Base-by-base conservation (phyloP, 2,113 vertebrate genomes). In the Meleagris gallopavo region DNA sequence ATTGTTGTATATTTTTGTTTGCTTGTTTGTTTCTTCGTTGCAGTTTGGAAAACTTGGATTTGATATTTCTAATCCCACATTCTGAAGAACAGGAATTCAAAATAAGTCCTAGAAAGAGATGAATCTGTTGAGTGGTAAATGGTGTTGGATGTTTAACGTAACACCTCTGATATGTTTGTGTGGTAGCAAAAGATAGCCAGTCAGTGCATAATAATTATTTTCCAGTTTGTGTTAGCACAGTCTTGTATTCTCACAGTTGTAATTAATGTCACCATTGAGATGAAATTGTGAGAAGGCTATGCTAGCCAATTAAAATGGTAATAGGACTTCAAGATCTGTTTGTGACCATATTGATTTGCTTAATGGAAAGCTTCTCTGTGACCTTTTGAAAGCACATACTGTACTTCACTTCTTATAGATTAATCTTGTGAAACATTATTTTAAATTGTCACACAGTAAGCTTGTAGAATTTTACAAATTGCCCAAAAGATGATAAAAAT, bases 401-500 rank as follows among this genome's bases (percentile, higher is more conserved):
- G 32, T 94, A 95, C 74, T 88, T 73, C 40, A 76, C 74, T 72
- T 95, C 95, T 18, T 58, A 61, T 73, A 92, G 73, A 79, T 94
- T 79, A 83, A 64, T 81, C 72, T 74, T 90, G 34, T 92, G 91
- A 92, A 96, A 60, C 21, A 18, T 65, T 65, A 29, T 92, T 95
- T 91, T 82, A 83, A 94, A 92, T 94, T 94, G 93, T 74, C 52
- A 24, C 73, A 81, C 11, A 38, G 79, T 50, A 95, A 60, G 17
- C 61, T 90, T 89, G 71, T 58, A 92, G 84, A 70, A 77, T 95
- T 90, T 77, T 78, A 75, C 87, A 89, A 94, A 85, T 93, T 89
- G 72, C 70, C 57, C 62, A 25, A 86, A 92, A 88, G 52, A 92
- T 88, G 14, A 83, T 90, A 87, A 92, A 96, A 94, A 50, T 24